Evolutionary conservation across 2,797 vertebrate species (phyloP), one percentile per base, ranked within the genome.

Genomic region (Emys orbicularis): DNA sequence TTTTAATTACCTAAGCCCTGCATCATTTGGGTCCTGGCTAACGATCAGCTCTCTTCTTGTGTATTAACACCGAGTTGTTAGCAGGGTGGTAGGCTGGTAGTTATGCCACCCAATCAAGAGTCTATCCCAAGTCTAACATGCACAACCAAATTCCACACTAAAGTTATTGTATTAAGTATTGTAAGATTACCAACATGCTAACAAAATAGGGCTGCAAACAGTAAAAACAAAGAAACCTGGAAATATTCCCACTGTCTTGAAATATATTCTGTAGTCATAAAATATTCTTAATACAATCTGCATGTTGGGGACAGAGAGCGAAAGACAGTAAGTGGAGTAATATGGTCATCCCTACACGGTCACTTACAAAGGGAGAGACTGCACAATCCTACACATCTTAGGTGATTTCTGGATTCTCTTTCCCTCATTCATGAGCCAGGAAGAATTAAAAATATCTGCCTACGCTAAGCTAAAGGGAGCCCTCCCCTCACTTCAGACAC

Each of bases 381-480:
- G 76, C 88, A 91, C 80, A 90, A 65, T 56, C 84, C 94, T 92
- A 86, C 50, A 89, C 89, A 88, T 91, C 25, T 27, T 93, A 95
- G 94, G 96, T 97, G 92, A 94, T 94, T 96, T 96, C 88, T 96
- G 84, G 91, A 97, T 97, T 97, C 95, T 96, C 95, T 96, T 93
- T 44, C 79, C 90, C 92, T 92, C 96, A 91, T 96, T 97, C 94
- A 77, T 31, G 85, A 94, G 95, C 94, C 95, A 97, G 93, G 92
- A 87, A 2, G 95, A 96, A 96, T 96, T 41, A 95, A 96, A 97
- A 97, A 97, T 97, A 96, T 86, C 95, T 95, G 96, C 97, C 97
- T 96, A 96, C 93, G 86, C 95, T 94, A 97, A 97, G 96, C 94
- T 95, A 96, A 96, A 95, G 91, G 92, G 96, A 97, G 96, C 89